Percentiles rank a stretch among this genome's conserved stretches.
Evolutionary conservation across 30 jellyfish, hydroid and myxozoan species (phyloP).

Genomic region (Rhopilema esculentum): DNA sequence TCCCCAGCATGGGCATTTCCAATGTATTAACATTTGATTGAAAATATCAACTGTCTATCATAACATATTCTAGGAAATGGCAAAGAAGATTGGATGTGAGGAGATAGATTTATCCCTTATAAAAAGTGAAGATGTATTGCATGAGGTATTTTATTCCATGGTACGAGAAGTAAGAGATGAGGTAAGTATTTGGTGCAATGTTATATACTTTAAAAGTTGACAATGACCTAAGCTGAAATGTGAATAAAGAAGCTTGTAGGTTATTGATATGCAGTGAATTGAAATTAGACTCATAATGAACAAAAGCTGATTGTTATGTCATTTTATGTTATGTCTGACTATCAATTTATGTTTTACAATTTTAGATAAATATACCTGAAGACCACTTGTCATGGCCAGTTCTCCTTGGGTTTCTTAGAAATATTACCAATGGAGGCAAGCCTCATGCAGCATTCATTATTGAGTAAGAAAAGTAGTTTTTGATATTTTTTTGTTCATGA

Average conservation of each 20-base stretch:
- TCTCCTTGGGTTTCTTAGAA: constrained; percentile 83
- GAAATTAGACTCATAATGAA: too few relatives aligned
- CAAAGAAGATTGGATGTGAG: constrained; percentile 30
- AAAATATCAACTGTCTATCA: too few relatives aligned
- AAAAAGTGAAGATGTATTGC: constrained; percentile 64
- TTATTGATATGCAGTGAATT: too few relatives aligned
- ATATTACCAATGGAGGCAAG: constrained; percentile 66
- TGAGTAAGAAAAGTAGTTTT: constrained; percentile 37
- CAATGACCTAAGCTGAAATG: too few relatives aligned
- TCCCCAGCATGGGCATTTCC: too few relatives aligned
- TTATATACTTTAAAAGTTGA: too few relatives aligned
- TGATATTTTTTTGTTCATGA: not conserved
- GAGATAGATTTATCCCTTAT: not conserved
- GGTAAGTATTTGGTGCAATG: constrained; percentile 21
- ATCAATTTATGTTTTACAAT: not conserved
- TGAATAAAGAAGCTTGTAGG: too few relatives aligned
- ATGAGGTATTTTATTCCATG: constrained; percentile 88
- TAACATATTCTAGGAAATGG: constrained; percentile 81
- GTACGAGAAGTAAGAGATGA: constrained; percentile 93
- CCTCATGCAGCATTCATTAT: constrained; percentile 84
- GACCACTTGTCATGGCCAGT: constrained; percentile 73
- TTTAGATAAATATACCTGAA: constrained; percentile 89
- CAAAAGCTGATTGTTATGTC: too few relatives aligned
- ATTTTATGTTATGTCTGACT: too few relatives aligned
- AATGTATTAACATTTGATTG: too few relatives aligned